Base-by-base conservation (phyloP, 2,888 invertebrate genomes). In the Plebejus melissa region DNA sequence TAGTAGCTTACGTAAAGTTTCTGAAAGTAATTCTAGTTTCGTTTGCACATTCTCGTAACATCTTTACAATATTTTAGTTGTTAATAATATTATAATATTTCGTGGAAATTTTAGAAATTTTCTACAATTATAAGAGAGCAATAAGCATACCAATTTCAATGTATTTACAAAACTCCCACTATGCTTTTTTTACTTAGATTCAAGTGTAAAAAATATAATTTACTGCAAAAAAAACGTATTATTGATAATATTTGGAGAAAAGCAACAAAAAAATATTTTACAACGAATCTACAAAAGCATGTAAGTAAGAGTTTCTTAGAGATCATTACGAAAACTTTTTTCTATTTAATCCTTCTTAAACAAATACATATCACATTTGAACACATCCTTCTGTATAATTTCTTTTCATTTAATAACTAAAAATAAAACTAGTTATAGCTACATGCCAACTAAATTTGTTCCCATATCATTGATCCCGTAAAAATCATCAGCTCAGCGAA, bases 301-400 rank as follows among this genome's bases (percentile, higher is more conserved):
- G 84, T 88, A 90, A 93, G 84, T 88, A 90, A 93, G 93, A 93
- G 92, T 89, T 90, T 90, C 86, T 90, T 82, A 90, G 93, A 93
- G 93, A 93, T 93, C 93, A 93, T 92, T 91, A 84, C 90, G 92
- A 93, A 93, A 93, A 92, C 92, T 92, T 86, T 83, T 85, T 88
- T 78, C 76, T 78, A 87, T 84, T 85, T 84, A 83, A 86, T 84
- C 84, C 82, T 83, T 85, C 91, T 90, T 91, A 91, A 90, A 89
- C 87, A 91, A 89, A 90, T 90, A 89, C 87, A 86, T 93, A 93
- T 93, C 93, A 93, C 93, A 93, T 90, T 90, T 93, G 93, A 93
- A 93, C 93, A 93, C 92, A 93, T 91, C 87, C 88, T 88, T 90
- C 87, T 85, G 83, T 85, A 84, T 86, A 86, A 86, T 87, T 88